Base-by-base conservation (phyloP, 2,797 vertebrate genomes). In the Protonibea diacanthus region DNA sequence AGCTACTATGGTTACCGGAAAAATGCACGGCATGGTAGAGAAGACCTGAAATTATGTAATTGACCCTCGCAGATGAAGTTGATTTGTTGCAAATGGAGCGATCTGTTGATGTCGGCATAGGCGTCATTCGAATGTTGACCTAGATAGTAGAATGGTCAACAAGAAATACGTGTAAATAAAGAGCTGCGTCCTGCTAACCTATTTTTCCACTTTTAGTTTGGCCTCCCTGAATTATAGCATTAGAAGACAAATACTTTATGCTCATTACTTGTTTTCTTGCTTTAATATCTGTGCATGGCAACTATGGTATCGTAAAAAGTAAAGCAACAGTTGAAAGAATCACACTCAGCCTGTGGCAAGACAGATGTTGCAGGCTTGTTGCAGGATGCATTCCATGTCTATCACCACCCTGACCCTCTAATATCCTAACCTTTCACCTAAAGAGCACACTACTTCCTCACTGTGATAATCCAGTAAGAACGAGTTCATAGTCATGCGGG, bases 81-180 rank as follows among this genome's bases (percentile, higher is more conserved):
- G 49, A 74, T 45, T 64, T 20, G 25, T 17, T 70, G 20, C 44
- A 59, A 70, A 47, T 55, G 0, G 9, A 70, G 40, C 49, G 15
- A 44, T 59, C 12, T 42, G 12, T 53, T 79, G 21, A 17, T 42
- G 71, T 74, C 23, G 64, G 6, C 58, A 21, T 14, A 21, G 33
- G n/a, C 40, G 27, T 70, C 44, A 80, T 48, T 71, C 23, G 23
- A 40, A 56, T 48, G 45, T 47, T 72, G n/a, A 45, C 33, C 53
- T 56, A 7, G 44, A 62, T 38, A 56, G 45, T 17, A 42, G 55
- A 45, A 40, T 68, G 11, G 18, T 58, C 47, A 27, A 48, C 11
- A 52, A 29, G 4, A 33, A 56, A 25, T 0, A 17, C 10, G 40
- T 20, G 21, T 10, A 67, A 18, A 59, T 29, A 48, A 27, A 58